Conservation (phyloP, 2,113 vertebrate genomes). For the Halichoerus grypus region DNA sequence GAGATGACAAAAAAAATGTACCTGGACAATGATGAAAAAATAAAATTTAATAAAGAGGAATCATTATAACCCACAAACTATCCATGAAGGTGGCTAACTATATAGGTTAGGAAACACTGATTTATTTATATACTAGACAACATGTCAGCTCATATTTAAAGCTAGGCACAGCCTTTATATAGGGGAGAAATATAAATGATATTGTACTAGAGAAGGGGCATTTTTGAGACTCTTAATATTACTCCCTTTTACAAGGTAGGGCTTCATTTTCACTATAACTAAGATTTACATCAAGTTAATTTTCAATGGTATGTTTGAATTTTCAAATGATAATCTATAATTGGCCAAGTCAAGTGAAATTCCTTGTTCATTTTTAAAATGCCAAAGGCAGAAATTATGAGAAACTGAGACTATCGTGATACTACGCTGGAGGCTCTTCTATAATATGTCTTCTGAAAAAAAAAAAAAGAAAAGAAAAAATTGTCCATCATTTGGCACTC, state of each 20-base stretch:
- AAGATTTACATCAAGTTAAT: not conserved
- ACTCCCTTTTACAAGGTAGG: not conserved
- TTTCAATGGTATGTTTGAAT: not conserved
- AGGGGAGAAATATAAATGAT: not conserved
- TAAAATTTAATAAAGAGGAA: not conserved
- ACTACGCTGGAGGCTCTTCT: not conserved
- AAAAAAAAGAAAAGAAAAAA: not conserved
- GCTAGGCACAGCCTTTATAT: not conserved
- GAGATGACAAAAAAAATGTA: not conserved
- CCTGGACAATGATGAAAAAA: not conserved
- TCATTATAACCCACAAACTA: not conserved
- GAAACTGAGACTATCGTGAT: not conserved
- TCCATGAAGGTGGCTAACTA: not conserved
- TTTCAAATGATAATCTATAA: slow-evolving; percentile 2
- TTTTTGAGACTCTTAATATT: not conserved
- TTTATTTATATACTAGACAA: not conserved
- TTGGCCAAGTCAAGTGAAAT: not conserved
- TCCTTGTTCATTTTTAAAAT: slow-evolving; percentile 6
- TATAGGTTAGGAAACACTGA: not conserved
- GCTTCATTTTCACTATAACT: not conserved
- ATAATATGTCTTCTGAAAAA: not conserved
- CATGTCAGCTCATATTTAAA: not conserved
- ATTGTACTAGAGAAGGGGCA: not conserved
- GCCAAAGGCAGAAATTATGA: not conserved
- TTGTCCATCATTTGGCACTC: not conserved